Percentiles rank a stretch among this genome's conserved stretches.
Conservation (phyloP, 2,888 invertebrate genomes). For the Conus canariensis region DNA sequence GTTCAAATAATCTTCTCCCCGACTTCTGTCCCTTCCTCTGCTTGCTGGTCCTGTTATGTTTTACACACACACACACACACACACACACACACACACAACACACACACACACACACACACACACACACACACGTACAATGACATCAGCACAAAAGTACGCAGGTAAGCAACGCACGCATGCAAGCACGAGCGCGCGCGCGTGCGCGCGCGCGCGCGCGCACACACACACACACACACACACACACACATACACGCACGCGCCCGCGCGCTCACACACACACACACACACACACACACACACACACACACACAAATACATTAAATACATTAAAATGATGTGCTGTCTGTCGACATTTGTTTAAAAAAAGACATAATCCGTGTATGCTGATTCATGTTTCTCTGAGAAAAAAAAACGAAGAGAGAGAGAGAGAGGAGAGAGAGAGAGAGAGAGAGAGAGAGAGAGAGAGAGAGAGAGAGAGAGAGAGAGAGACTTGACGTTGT, state of each 20-base stretch:
- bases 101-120: background rate
- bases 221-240: background rate
- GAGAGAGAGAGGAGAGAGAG: background rate
- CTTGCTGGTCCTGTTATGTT: background rate
- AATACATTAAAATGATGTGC: too few relatives aligned
- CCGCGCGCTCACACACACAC: background rate
- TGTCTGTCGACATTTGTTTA: too few relatives aligned
- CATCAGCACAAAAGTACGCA: background rate
- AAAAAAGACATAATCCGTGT: too few relatives aligned
- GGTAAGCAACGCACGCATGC: too few relatives aligned
- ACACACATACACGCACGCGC: background rate
- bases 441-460: background rate
- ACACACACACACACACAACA: too few relatives aligned
- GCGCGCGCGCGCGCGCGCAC: too few relatives aligned
- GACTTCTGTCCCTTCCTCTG: background rate
- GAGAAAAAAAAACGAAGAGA: too few relatives aligned
- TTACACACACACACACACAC: background rate
- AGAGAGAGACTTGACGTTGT: too few relatives aligned
- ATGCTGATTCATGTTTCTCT: too few relatives aligned
- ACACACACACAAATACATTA: too few relatives aligned
- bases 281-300: background rate
- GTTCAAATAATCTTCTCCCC: background rate
- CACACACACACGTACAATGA: background rate
- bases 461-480: too few relatives aligned
- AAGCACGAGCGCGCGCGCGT: background rate